phyloP scores from a whole-genome alignment of 2,888 invertebrate species.

The Blera fallax region DNA sequence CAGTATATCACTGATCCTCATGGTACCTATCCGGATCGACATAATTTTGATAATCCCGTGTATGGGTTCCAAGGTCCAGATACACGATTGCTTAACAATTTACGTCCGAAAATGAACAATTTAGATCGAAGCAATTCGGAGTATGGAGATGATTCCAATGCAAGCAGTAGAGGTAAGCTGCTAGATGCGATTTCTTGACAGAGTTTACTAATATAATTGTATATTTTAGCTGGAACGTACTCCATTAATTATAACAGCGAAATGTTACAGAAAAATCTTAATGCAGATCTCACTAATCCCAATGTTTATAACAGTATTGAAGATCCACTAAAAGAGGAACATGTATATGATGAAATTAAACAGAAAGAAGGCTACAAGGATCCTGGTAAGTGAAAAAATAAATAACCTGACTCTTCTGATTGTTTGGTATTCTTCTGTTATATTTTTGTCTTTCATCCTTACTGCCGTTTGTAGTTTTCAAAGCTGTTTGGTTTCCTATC shows the following conservation, averaged over 20 bases:
- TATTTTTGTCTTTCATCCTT: too few species aligned
- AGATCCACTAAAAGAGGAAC: constrained; percentile 89
- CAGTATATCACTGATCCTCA: constrained; percentile 92
- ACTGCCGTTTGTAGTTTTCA: too few species aligned
- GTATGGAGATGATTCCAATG: constrained; percentile 82
- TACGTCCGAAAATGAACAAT: constrained; percentile 80
- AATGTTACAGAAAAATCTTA: constrained; percentile 89
- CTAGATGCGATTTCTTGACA: not conserved
- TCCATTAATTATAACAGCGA: constrained; percentile 85
- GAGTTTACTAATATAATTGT: not conserved
- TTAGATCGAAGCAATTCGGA: constrained; percentile 77
- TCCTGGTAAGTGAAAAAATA: constrained; percentile 83
- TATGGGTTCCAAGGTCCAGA: constrained; percentile 89
- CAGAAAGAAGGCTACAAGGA: constrained; percentile 87
- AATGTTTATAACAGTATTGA: constrained; percentile 91
- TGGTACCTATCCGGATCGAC: constrained; percentile 79
- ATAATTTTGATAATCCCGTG: constrained; percentile 95
- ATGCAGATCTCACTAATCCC: constrained; percentile 93
- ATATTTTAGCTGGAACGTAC: constrained; percentile 82
- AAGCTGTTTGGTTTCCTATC: too few species aligned
- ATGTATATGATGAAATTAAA: constrained; percentile 95
- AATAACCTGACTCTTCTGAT: not conserved
- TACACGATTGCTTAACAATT: constrained; percentile 81
- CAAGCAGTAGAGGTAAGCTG: constrained; percentile 81
- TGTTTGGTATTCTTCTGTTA: not conserved